Evolutionary conservation across 2,113 vertebrate species (phyloP).

Genomic region (Acanthisitta chloris): DNA sequence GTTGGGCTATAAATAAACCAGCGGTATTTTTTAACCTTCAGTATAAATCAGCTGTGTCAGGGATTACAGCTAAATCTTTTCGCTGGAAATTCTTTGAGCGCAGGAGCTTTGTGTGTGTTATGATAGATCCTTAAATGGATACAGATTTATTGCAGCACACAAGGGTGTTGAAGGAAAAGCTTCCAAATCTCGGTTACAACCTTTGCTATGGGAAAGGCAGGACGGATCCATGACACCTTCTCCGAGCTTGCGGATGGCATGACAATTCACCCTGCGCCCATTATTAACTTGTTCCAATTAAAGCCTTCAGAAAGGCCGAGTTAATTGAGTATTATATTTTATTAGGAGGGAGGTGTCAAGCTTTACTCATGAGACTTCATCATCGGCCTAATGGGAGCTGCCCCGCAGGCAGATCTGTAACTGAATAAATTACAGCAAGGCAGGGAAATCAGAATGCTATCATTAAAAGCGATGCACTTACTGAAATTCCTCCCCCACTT

Average conservation of each 20-base stretch:
- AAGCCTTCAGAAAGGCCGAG: slow-evolving; percentile 62
- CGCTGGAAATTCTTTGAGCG: slow-evolving; percentile 60
- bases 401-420: slow-evolving; percentile 28
- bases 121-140: slow-evolving; percentile 57
- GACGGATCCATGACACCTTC: slow-evolving; percentile 32
- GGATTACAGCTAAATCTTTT: slow-evolving; percentile 66
- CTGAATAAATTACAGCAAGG: slow-evolving; percentile 47
- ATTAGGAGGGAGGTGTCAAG: slow-evolving; percentile 67
- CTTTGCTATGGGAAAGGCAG: slow-evolving; percentile 10
- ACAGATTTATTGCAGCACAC: slow-evolving; percentile 63
- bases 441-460: slow-evolving; percentile 42
- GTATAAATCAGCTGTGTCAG: slow-evolving; percentile 67
- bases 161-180: slow-evolving; percentile 62
- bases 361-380: slow-evolving; percentile 67
- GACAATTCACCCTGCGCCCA: slow-evolving; percentile 58
- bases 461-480: slow-evolving; percentile 44
- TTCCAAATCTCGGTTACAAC: slow-evolving; percentile 30
- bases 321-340: slow-evolving; percentile 68
- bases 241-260: slow-evolving; percentile 15
- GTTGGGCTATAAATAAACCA: slow-evolving; percentile 50
- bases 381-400: slow-evolving; percentile 55
- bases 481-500: slow-evolving; percentile 54
- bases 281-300: slow-evolving; percentile 66
- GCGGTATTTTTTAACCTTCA: slow-evolving; percentile 31
- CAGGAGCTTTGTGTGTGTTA: slow-evolving; percentile 59